Base-by-base conservation (phyloP, 2,888 invertebrate genomes). In the Cephus pulcher region DNA sequence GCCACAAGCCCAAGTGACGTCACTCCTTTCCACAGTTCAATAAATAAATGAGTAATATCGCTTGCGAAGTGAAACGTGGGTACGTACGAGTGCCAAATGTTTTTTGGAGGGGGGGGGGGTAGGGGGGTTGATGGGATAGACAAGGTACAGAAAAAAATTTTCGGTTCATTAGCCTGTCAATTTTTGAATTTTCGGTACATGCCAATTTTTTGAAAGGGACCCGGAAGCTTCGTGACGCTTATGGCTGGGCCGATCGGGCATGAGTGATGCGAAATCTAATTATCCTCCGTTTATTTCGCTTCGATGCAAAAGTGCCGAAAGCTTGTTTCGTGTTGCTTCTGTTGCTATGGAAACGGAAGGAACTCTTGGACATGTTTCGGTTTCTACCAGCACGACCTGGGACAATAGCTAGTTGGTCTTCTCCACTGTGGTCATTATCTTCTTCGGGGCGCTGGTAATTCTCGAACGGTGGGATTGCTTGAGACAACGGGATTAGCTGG, bases 241-340 rank as follows among this genome's bases (percentile, higher is more conserved):
- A 9, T 56, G 56, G 9, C 9, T 15, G 32, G 32, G 12, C 32
- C 33, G 71, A 70, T 69, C 75, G 40, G 9, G 71, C 68, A 35
- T 32, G 34, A 23, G 12, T 23, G 68, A 69, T 23, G 34, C 23
- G 75, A 12, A 68, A 75, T 75, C 74, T 78, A 85, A 86, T 87
- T 87, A 88, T 87, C 84, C 86, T 78, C 79, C 85, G 82, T 87
- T 89, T 87, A 86, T 86, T 78, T 82, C 88, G 88, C 80, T 84
- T 70, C 81, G 79, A 76, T 80, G 83, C 77, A 34, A 71, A 71
- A 33, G 34, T 40, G 68, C 40, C 74, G n/a, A 75, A 3, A 40
- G 30, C 12, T 56, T 34, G 32, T 56, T 56, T 56, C 40, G 40
- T 23, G 23, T 2, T 9, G 40, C 56, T 56, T 56, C 23, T 56